A percentile compares a stretch with the other conserved stretches of the same genome.
These are phyloP conservation scores for Lycophotia porphyrea DNA, from an alignment of 2,888 invertebrate species.

Conservation along the genomic window DNA sequence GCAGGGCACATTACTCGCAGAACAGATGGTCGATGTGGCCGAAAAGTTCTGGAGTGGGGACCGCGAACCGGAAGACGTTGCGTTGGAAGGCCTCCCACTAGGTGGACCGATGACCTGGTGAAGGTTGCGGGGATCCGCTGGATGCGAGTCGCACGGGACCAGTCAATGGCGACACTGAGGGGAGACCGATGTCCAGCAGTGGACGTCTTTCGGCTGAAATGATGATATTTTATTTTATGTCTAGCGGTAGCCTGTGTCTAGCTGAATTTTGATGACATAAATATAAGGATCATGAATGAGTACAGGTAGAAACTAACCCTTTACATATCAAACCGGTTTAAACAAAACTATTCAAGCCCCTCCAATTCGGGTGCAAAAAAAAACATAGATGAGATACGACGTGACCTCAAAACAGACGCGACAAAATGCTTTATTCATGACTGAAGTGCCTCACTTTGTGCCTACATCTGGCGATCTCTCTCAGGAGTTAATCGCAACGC, in stretches of 20 bases:
- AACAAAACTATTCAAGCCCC: constrained; percentile 20
- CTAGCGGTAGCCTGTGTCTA: not conserved
- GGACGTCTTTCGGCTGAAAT: no score
- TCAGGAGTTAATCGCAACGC: constrained; percentile 39
- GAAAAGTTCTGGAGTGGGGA: no score
- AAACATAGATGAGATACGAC: constrained; percentile 29
- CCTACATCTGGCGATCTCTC: constrained; percentile 55
- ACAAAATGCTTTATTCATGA: constrained; percentile 63
- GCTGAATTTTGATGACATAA: not conserved
- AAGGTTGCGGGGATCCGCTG: no score
- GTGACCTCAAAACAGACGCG: constrained; percentile 57
- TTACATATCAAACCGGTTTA: not conserved
- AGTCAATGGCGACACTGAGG: no score
- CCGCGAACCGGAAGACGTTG: no score
- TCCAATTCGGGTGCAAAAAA: constrained; percentile 31
- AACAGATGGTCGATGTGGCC: no score
- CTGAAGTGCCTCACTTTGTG: constrained; percentile 51
- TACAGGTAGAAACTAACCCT: not conserved
- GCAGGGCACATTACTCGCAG: no score
- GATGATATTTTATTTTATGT: no score
- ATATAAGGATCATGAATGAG: not conserved
- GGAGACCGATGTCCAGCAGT: no score
- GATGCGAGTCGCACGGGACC: no score
- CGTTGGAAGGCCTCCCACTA: no score
- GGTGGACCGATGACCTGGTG: no score